phyloP scores from a whole-genome alignment of 2,797 vertebrate species.

The Argya squamiceps region DNA sequence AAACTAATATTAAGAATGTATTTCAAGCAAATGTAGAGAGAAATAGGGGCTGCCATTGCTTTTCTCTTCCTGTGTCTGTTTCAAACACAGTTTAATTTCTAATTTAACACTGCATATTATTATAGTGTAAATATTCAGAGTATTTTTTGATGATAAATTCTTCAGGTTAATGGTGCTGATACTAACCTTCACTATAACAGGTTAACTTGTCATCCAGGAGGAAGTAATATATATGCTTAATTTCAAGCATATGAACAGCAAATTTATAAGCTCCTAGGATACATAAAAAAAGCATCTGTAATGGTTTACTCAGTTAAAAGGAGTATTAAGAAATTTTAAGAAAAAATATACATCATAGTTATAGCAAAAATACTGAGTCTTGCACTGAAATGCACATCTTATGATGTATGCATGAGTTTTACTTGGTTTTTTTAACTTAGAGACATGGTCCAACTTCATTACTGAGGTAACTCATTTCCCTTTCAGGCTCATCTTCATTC shows the following conservation, averaged over 20 bases:
- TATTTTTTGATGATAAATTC: background rate
- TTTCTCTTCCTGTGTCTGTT: background rate
- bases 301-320: background rate
- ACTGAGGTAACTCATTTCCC: background rate
- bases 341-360: background rate
- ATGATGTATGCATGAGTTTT: background rate
- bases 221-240: background rate
- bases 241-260: background rate
- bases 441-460: background rate
- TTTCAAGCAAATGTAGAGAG: background rate
- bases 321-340: background rate
- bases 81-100: background rate
- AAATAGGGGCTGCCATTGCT: background rate
- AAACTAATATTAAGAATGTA: background rate
- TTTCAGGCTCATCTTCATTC: background rate
- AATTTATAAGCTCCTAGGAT: background rate
- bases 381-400: background rate
- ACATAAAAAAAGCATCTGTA: background rate
- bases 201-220: background rate
- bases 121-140: background rate
- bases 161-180: background rate
- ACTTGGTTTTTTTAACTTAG: background rate
- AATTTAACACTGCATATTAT: background rate
- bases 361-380: background rate
- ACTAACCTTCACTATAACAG: background rate